Percentiles rank a stretch among this genome's conserved stretches.
Conservation (phyloP, 2,113 vertebrate species). For the Echinops telfairi region DNA sequence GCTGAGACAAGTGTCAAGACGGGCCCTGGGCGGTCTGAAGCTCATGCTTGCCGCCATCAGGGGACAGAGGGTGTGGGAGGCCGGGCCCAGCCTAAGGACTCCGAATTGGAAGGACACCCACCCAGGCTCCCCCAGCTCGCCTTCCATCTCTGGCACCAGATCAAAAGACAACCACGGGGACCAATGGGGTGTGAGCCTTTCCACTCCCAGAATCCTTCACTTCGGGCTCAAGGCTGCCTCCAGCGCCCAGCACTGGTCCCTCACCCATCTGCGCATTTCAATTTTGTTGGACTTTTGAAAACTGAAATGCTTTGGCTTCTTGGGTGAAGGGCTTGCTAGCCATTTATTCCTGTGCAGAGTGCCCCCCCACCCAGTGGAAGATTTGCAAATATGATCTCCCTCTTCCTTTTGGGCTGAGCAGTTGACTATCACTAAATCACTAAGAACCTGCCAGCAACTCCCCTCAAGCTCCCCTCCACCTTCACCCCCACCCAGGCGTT, state of each 20-base stretch:
- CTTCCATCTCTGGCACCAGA: neutral
- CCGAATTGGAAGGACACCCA: neutral
- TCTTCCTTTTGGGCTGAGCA: neutral
- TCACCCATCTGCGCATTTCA: neutral
- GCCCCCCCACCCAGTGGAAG: too few species aligned
- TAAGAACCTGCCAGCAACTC: neutral
- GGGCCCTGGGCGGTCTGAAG: too few species aligned
- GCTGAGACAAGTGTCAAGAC: accelerated
- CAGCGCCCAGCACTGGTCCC: conserved; percentile 49
- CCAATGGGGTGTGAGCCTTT: neutral
- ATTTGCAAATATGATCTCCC: too few species aligned
- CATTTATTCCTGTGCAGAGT: too few species aligned
- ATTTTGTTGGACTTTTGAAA: neutral
- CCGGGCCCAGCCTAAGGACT: neutral
- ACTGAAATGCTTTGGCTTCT: neutral
- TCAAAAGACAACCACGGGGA: neutral
- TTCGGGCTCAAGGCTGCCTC: neutral
- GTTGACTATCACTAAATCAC: neutral
- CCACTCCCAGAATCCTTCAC: neutral
- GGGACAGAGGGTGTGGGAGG: neutral
- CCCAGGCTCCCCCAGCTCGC: neutral
- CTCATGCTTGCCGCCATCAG: too few species aligned
- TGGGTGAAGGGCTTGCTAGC: too few species aligned
- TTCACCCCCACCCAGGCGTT: neutral
- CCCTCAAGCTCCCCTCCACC: neutral